Evolutionary conservation across 2,113 vertebrate species (phyloP), one percentile per base, ranked within the genome.

Genomic region (Anoura caudifer): DNA sequence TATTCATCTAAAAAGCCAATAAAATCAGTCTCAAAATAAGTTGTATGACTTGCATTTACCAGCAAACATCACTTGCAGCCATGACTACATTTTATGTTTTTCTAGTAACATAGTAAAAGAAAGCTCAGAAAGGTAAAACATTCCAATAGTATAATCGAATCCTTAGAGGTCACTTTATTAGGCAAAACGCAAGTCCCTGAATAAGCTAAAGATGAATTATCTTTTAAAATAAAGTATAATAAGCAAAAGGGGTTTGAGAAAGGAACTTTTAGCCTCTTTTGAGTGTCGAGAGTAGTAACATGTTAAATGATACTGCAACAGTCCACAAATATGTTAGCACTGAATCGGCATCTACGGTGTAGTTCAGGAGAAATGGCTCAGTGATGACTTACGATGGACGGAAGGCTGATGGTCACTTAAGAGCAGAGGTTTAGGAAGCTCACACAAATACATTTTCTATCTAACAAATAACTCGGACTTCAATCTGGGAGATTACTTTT

Each of bases 361-460:
- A 20, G 7, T 83, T 3, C 54, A 85, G 24, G 87, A 94, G 41
- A 17, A 10, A 79, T 12, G 77, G 0, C 63, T 96, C 82, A 45
- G 31, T 38, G 79, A 79, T n/a, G 61, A 83, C 19, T 19, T 94
- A 73, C 19, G 33, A 33, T 20, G 82, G 50, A 16, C 0, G 67
- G 31, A 85, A 81, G 12, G 5, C 11, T 84, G 3, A 11, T 76
- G 45, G 45, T 75, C 2, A 75, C 47, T 85, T 90, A 89, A 72
- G 26, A 93, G 28, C 52, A 95, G 96, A 92, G 41, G 87, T 0
- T 16, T 79, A 12, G 2, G 20, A 76, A 86, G 38, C 36, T 92
- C 69, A 79, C 31, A 89, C 19, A 97, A 96, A 95, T 54, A 31
- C n/a, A 91, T 75, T 61, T 95, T 94, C 93, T 69, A 84, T 24